These are phyloP conservation scores for Proteles cristata DNA, from an alignment of 2,113 vertebrate genomes.

Conservation along the genomic window DNA sequence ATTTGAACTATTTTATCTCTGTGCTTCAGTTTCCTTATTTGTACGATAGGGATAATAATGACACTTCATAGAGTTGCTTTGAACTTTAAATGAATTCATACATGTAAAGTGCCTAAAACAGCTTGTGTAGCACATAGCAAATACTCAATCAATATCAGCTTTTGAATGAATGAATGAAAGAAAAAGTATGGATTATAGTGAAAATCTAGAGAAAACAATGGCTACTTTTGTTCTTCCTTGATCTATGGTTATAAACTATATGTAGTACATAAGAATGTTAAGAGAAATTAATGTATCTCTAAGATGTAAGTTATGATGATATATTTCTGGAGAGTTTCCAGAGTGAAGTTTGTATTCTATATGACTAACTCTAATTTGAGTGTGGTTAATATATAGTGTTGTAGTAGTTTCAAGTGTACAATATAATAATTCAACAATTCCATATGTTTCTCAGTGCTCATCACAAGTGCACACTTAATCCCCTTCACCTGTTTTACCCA, in stretches of 20 bases:
- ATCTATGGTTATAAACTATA: constrained; percentile 25
- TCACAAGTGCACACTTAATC: neutral
- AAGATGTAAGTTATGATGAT: neutral
- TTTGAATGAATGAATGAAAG: constrained; percentile 10
- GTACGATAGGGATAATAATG: neutral
- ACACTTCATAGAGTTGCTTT: neutral
- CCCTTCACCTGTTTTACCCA: neutral
- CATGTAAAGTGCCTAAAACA: neutral
- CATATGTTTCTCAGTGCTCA: neutral
- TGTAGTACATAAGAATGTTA: neutral
- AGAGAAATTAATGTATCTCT: neutral
- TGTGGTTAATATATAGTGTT: neutral
- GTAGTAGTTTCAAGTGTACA: neutral
- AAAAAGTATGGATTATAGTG: neutral
- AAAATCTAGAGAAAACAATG: constrained; percentile 34
- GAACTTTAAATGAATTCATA: constrained; percentile 46
- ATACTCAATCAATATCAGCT: neutral
- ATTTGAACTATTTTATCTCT: constrained; percentile 23
- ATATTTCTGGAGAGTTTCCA: constrained; percentile 33
- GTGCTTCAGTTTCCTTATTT: constrained; percentile 33
- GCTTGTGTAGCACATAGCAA: neutral
- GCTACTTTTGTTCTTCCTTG: neutral
- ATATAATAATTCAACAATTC: neutral
- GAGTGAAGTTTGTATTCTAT: constrained; percentile 20
- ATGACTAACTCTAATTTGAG: neutral